A percentile compares a stretch with the other conserved stretches of the same genome.
Conservation (phyloP, 2,113 vertebrate species). For the Sinocyclocheilus grahami region DNA sequence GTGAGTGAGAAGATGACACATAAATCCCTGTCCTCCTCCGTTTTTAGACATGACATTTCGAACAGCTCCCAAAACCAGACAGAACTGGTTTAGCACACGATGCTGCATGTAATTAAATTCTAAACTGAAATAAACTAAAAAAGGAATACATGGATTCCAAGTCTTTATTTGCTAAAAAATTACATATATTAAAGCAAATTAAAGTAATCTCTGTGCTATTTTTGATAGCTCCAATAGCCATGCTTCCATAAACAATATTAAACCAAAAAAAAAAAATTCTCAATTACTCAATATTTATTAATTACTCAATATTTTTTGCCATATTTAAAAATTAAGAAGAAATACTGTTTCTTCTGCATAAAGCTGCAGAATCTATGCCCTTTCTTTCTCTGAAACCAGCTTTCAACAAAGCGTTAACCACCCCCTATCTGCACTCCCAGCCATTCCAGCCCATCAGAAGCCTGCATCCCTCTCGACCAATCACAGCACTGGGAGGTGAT, state of each 20-base stretch:
- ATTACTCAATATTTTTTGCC: too few relatives aligned
- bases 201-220: too few relatives aligned
- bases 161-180: background rate
- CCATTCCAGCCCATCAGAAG: constrained; percentile 66
- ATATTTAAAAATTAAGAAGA: too few relatives aligned
- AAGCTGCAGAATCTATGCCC: constrained; percentile 16
- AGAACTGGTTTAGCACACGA: constrained; percentile 49
- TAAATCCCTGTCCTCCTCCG: constrained; percentile 48
- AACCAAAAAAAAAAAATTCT: too few relatives aligned
- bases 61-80: constrained; percentile 46
- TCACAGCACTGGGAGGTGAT: constrained; percentile 71
- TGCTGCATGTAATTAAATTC: background rate
- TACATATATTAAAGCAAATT: background rate
- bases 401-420: constrained; percentile 62
- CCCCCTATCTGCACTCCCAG: constrained; percentile 48
- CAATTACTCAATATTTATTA: too few relatives aligned
- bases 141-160: background rate
- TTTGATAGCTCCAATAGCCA: background rate
- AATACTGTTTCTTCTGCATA: background rate
- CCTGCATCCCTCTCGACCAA: constrained; percentile 66
- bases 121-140: background rate
- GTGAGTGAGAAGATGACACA: constrained; percentile 60
- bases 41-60: constrained; percentile 73
- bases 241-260: background rate
- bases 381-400: constrained; percentile 22